Base-by-base conservation (phyloP, 2,888 invertebrate species). In the Drosophila setosimentum region DNA sequence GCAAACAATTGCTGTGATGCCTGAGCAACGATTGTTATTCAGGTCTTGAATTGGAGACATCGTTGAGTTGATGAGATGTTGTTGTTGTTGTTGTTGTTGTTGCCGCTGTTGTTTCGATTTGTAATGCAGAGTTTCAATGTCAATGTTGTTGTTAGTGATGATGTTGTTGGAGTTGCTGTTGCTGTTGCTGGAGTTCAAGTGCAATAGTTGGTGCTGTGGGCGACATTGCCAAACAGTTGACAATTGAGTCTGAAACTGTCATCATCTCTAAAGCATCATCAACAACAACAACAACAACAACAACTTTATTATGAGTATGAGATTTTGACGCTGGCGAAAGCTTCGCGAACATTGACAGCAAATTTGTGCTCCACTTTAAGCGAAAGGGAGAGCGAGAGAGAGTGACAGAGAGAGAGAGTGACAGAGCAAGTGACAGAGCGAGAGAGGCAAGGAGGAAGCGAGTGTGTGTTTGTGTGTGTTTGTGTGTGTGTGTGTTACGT, bases 81-180 rank as follows among this genome's bases (percentile, higher is more conserved):
- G 58, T 50, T 53, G 33, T 29, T 51, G 33, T 42, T 33, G n/a
- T 51, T 49, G 16, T 2, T 37, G 27, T 18, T 37, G 61, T 58
- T 53, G 33, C 35, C 30, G 27, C 16, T 61, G 48, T 18, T 60
- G 48, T 10, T 71, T 49, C 18, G 27, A 49, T 49, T 49, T 27
- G 27, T 37, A 40, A 30, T 57, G 54, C 53, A 59, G 54, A 66
- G 60, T 78, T 84, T 85, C 89, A 85, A 85, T 85, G 85, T 85
- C 85, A 85, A 89, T 86, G 85, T 58, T 86, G 71, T 49, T 64
- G 73, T 16, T 53, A 35, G 30, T 68, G 49, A 10, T 37, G 24
- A 7, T 58, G 37, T 49, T 68, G 73, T 24, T 71, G 33, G 6
- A 59, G 37, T 35, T 55, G 45, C 4, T 68, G 66, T 29, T 72